A percentile compares a stretch with the other conserved stretches of the same genome.
phyloP scores from a whole-genome alignment of 2,888 invertebrate genomes.

The Zaprionus lineosus region DNA sequence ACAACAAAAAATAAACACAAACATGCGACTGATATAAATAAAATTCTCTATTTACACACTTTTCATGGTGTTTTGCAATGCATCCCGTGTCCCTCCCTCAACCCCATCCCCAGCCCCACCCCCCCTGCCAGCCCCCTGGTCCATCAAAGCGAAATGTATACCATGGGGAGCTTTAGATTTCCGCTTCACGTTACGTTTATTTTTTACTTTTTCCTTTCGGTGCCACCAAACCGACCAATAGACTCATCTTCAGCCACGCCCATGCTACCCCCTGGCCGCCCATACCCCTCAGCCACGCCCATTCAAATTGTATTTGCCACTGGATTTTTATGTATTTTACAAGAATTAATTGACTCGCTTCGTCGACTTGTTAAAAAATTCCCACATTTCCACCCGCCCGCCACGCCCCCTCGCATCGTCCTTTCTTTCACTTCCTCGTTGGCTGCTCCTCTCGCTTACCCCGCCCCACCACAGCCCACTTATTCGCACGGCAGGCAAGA shows the following conservation, averaged over 20 bases:
- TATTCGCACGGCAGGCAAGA: slow-evolving; percentile 42
- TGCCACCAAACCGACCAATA: background rate
- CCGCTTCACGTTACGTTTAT: no score
- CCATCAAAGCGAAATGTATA: no score
- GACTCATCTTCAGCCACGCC: no score
- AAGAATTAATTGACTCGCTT: slow-evolving; percentile 73
- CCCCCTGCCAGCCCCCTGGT: slow-evolving; percentile 3
- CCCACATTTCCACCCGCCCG: no score
- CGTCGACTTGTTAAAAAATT: slow-evolving; percentile 56
- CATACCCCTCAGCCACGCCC: no score
- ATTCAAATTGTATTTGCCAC: slow-evolving; percentile 39
- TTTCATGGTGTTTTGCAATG: slow-evolving; percentile 42
- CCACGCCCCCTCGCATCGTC: no score
- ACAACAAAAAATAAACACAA: slow-evolving; percentile 22
- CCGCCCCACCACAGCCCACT: no score
- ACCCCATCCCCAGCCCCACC: background rate
- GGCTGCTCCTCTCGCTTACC: no score
- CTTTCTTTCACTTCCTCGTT: no score
- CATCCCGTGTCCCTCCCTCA: background rate
- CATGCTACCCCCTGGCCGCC: slow-evolving; percentile 7
- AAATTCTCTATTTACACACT: slow-evolving; percentile 74
- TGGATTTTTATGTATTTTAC: slow-evolving; percentile 55
- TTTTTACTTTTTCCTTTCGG: slow-evolving; percentile 32
- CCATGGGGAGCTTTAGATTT: slow-evolving; percentile 66
- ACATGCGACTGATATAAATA: slow-evolving; percentile 56